Conservation (phyloP, 2,888 invertebrate species). For the Oscheius sp. region DNA sequence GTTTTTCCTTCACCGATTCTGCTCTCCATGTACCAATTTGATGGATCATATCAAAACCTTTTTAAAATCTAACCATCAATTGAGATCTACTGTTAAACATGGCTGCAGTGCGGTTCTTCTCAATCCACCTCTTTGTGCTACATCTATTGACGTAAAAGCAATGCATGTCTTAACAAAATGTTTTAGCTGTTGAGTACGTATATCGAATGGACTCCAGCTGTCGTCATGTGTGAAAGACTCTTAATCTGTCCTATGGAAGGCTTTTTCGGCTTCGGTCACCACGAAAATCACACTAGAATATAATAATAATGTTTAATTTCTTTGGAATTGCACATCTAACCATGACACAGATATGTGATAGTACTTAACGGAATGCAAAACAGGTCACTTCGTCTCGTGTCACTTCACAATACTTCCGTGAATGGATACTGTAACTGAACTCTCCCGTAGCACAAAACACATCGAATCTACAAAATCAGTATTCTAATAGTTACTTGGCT, state of each 20-base stretch:
- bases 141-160: not conserved
- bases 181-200: conserved; percentile 10
- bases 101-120: not conserved
- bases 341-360: conserved; percentile 4
- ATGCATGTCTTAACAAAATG: not conserved
- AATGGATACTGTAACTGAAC: conserved; percentile 64
- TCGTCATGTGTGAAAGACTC: conserved; percentile 17
- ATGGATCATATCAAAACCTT: not conserved
- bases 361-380: conserved; percentile 58
- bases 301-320: conserved; percentile 6
- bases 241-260: conserved; percentile 19
- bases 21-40: not conserved
- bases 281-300: not conserved
- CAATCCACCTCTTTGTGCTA: not conserved
- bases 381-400: conserved; percentile 60
- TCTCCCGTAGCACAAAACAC: conserved; percentile 63
- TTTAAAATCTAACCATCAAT: not conserved
- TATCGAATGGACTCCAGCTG: conserved; percentile 20
- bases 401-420: conserved; percentile 59
- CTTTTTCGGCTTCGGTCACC: conserved; percentile 12
- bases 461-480: conserved; percentile 45
- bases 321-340: conserved; percentile 1
- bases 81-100: not conserved
- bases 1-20: not conserved
- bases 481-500: not conserved